Percentiles rank a stretch among this genome's conserved stretches.
Conservation (phyloP, 2,888 invertebrate species). For the Drosophila setosimentum region DNA sequence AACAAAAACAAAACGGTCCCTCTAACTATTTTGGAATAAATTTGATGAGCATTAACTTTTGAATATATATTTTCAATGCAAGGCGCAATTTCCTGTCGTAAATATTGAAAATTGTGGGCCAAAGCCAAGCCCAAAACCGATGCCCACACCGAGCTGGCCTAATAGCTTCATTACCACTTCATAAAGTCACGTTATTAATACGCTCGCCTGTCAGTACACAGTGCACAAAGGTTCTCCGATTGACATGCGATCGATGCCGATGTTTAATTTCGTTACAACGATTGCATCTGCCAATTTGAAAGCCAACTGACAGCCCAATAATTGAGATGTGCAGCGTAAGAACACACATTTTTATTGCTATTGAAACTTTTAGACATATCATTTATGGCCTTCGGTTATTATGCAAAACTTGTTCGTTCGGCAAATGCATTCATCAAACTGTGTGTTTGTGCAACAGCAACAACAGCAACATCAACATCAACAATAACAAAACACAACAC, state of each 20-base stretch:
- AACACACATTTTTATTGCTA: slow-evolving; percentile 47
- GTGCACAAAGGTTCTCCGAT: slow-evolving; percentile 28
- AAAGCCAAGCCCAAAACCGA: slow-evolving; percentile 54
- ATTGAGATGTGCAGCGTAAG: slow-evolving; percentile 58
- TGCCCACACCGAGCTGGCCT: slow-evolving; percentile 39
- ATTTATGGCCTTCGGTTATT: slow-evolving; percentile 65
- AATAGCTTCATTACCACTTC: slow-evolving; percentile 83
- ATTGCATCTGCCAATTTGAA: slow-evolving; percentile 65
- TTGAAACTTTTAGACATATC: slow-evolving; percentile 60
- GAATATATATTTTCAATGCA: slow-evolving; percentile 67
- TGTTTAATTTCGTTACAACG: slow-evolving; percentile 40
- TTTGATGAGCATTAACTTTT: slow-evolving; percentile 30
- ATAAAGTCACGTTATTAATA: slow-evolving; percentile 83
- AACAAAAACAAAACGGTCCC: slow-evolving; percentile 40
- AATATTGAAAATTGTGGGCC: slow-evolving; percentile 79
- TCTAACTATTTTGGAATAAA: slow-evolving; percentile 42
- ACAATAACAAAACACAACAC: slow-evolving; percentile 10
- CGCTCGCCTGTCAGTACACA: slow-evolving; percentile 59
- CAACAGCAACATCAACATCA: slow-evolving; percentile 4
- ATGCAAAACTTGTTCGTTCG: slow-evolving; percentile 78
- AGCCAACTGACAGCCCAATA: slow-evolving; percentile 61
- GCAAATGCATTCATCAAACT: slow-evolving; percentile 76
- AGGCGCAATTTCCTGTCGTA: slow-evolving; percentile 83
- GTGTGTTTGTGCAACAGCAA: slow-evolving; percentile 4
- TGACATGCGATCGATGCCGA: slow-evolving; percentile 51